These are phyloP conservation scores for Champsocephalus esox DNA, from an alignment of 2,797 vertebrate species.

Conservation along the genomic window DNA sequence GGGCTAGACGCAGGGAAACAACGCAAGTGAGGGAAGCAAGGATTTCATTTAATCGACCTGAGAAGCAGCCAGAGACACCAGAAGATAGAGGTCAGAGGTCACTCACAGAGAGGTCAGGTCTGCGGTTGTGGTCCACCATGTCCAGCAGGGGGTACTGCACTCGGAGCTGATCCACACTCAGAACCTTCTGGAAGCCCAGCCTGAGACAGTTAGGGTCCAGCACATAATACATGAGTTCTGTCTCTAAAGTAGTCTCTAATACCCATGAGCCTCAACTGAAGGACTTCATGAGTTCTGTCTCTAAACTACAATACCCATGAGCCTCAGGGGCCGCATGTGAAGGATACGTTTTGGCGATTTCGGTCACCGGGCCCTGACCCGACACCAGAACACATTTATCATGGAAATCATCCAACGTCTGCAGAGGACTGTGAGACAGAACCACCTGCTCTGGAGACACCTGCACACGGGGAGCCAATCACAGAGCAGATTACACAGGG, in stretches of 20 bases:
- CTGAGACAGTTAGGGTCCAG: too few relatives aligned
- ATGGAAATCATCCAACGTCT: conserved; percentile 88
- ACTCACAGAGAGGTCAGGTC: conserved; percentile 71
- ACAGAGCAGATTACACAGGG: neutral
- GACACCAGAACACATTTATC: conserved; percentile 91
- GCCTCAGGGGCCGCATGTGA: conserved; percentile 16
- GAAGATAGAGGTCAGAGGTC: neutral
- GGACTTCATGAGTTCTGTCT: neutral
- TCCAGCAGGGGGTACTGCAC: conserved; percentile 90
- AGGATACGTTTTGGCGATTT: conserved; percentile 93
- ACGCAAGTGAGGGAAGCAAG: too few relatives aligned
- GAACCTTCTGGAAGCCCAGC: conserved; percentile 88
- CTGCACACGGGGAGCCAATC: conserved; percentile 66
- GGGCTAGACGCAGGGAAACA: too few relatives aligned
- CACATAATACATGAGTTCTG: too few relatives aligned
- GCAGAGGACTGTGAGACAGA: conserved; percentile 92
- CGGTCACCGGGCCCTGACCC: conserved; percentile 90
- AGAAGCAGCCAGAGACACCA: too few relatives aligned
- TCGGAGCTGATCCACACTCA: conserved; percentile 87
- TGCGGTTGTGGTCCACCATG: conserved; percentile 89
- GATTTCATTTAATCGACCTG: too few relatives aligned
- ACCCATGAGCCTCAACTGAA: conserved; percentile 1
- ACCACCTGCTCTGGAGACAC: conserved; percentile 90
- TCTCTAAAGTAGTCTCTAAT: neutral
- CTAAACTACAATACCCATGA: conserved; percentile 6